These are phyloP conservation scores for Hydropotes inermis DNA, from an alignment of 2,113 vertebrate genomes.

Conservation along the genomic window DNA sequence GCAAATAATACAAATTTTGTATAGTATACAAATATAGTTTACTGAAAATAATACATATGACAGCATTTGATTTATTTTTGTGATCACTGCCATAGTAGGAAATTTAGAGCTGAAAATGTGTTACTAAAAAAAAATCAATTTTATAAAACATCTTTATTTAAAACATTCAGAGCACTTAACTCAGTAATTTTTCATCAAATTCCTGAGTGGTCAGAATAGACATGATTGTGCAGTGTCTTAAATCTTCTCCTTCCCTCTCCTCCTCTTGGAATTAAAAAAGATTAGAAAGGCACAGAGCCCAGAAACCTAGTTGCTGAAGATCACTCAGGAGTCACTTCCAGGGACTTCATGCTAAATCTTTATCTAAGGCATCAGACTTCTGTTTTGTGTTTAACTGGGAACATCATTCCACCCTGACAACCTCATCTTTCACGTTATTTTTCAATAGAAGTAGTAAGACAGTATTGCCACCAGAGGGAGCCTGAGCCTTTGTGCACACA, in stretches of 20 bases:
- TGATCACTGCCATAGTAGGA: not conserved
- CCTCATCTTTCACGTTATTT: not conserved
- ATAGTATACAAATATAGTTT: too few species aligned
- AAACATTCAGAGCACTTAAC: not conserved
- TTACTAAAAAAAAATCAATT: not conserved
- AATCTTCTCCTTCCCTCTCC: not conserved
- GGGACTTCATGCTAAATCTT: not conserved
- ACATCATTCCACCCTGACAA: not conserved
- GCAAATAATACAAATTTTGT: not conserved
- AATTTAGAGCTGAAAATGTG: not conserved
- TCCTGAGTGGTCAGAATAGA: not conserved
- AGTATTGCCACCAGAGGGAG: conserved; percentile 75
- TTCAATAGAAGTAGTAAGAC: not conserved
- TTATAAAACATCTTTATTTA: conserved; percentile 8
- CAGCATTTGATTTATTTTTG: not conserved
- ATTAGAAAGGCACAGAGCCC: not conserved
- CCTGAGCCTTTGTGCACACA: not conserved
- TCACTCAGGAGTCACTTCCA: not conserved
- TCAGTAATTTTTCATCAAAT: not conserved
- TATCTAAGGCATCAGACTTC: not conserved
- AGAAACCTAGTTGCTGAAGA: not conserved
- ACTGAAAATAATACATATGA: not conserved
- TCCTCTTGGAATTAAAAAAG: not conserved
- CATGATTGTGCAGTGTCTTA: not conserved
- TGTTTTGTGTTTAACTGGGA: not conserved